Percentiles rank a stretch among this genome's conserved stretches.
Evolutionary conservation across 2,888 invertebrate species (phyloP).

Genomic region (Heteromurus nitidus): DNA sequence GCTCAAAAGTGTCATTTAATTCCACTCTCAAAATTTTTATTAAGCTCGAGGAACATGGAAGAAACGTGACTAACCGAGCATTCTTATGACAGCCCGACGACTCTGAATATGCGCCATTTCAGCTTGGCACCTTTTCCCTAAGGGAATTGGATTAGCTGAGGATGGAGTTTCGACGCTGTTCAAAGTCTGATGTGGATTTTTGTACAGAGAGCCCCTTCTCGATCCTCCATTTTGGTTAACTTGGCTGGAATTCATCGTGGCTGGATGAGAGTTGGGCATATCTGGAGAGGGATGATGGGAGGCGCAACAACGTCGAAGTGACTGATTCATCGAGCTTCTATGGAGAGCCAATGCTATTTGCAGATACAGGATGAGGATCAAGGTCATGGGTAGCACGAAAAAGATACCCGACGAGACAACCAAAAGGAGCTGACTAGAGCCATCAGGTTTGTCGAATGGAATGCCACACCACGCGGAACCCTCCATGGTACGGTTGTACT

Average conservation of each 20-base stretch:
- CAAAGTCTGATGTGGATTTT: neutral
- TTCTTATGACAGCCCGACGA: constrained; percentile 75
- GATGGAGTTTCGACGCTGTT: constrained; percentile 5
- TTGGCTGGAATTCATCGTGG: constrained; percentile 12
- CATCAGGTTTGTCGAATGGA: constrained; percentile 74
- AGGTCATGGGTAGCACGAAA: constrained; percentile 76
- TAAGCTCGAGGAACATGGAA: too few relatives aligned
- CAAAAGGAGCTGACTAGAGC: constrained; percentile 75
- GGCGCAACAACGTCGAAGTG: constrained; percentile 71
- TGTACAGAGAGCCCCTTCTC: neutral
- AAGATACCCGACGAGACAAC: constrained; percentile 77
- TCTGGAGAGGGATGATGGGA: constrained; percentile 61
- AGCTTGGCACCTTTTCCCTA: constrained; percentile 72
- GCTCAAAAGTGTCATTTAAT: constrained; percentile 15
- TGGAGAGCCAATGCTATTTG: constrained; percentile 74
- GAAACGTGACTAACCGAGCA: constrained; percentile 74
- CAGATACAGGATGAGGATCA: constrained; percentile 76
- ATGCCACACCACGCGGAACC: constrained; percentile 75
- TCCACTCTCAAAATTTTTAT: neutral
- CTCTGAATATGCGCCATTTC: constrained; percentile 75
- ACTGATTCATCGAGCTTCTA: constrained; percentile 70
- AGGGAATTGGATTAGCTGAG: constrained; percentile 20
- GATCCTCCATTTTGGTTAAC: constrained; percentile 1
- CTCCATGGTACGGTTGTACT: constrained; percentile 70
- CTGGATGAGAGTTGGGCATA: constrained; percentile 21